phyloP scores from a whole-genome alignment of 2,888 invertebrate species.

The Perdita meconis region DNA sequence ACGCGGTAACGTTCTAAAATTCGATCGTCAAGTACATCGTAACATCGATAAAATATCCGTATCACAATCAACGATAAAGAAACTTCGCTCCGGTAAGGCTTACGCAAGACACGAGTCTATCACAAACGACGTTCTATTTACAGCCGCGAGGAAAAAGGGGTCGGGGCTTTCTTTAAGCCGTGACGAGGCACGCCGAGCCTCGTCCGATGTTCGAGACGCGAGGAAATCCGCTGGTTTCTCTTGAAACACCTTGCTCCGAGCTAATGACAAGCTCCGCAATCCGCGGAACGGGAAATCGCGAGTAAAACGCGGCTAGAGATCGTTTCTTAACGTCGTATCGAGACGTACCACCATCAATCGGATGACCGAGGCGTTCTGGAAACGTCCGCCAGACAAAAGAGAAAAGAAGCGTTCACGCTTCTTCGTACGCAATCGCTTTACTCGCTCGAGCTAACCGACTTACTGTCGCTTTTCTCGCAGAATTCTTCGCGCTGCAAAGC shows the following conservation, averaged over 20 bases:
- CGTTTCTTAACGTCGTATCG: conserved; percentile 47
- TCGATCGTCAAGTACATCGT: conserved; percentile 23
- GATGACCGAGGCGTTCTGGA: conserved; percentile 44
- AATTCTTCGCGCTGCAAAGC: not conserved
- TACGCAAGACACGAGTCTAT: conserved; percentile 53
- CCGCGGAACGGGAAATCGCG: conserved; percentile 28
- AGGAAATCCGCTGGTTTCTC: conserved; percentile 26
- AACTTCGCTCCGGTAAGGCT: conserved; percentile 40
- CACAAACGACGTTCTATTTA: conserved; percentile 54
- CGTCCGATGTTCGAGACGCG: not conserved
- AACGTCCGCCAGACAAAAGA: conserved; percentile 21
- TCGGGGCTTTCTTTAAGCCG: conserved; percentile 21
- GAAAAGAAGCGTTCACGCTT: conserved; percentile 41
- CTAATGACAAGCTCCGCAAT: conserved; percentile 18
- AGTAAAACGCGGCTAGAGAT: conserved; percentile 39
- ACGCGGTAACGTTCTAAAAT: conserved; percentile 20
- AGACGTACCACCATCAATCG: conserved; percentile 42
- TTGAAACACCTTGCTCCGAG: not conserved
- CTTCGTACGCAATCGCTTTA: conserved; percentile 26
- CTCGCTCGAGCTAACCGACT: conserved; percentile 12
- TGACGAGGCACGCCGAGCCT: not conserved
- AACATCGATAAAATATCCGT: conserved; percentile 36
- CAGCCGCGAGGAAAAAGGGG: conserved; percentile 17
- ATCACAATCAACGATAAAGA: conserved; percentile 51
- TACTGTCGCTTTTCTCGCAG: conserved; percentile 23